phyloP scores from a whole-genome alignment of 2,113 vertebrate genomes.

The Alosa alosa region DNA sequence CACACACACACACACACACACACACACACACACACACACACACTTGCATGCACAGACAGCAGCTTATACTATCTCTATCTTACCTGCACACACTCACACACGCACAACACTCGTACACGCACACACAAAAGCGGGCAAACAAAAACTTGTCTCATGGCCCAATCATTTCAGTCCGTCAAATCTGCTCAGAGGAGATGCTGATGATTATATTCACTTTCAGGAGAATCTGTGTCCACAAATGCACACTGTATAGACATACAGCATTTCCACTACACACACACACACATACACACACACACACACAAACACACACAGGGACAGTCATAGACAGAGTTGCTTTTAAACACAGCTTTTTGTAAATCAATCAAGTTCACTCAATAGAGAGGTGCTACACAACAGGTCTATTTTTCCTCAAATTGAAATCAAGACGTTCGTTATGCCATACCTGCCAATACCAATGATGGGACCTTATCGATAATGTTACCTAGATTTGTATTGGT shows the following conservation, averaged over 20 bases:
- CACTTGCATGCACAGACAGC: conserved; percentile 38
- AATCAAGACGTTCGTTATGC: conserved; percentile 66
- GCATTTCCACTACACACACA: conserved; percentile 46
- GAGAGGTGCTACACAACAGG: conserved; percentile 36
- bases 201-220: conserved; percentile 49
- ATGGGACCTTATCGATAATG: conserved; percentile 70
- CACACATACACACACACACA: conserved; percentile 38
- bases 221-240: conserved; percentile 40
- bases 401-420: conserved; percentile 39
- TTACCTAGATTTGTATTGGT: conserved; percentile 69
- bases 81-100: conserved; percentile 38
- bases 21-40: conserved; percentile 20
- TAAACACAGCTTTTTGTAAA: conserved; percentile 53
- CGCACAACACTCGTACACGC: conserved; percentile 9
- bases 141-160: conserved; percentile 22
- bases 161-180: conserved; percentile 43
- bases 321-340: not conserved
- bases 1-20: conserved; percentile 10
- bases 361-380: conserved; percentile 65
- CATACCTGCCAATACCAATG: conserved; percentile 71
- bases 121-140: conserved; percentile 7
- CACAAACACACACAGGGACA: not conserved
- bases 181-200: conserved; percentile 32
- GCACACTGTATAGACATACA: conserved; percentile 2
- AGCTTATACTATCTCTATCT: not conserved